Percentiles rank a stretch among this genome's conserved stretches.
phyloP scores from a whole-genome alignment of 1,140 invertebrate species.

The Platyscapa corneri region DNA sequence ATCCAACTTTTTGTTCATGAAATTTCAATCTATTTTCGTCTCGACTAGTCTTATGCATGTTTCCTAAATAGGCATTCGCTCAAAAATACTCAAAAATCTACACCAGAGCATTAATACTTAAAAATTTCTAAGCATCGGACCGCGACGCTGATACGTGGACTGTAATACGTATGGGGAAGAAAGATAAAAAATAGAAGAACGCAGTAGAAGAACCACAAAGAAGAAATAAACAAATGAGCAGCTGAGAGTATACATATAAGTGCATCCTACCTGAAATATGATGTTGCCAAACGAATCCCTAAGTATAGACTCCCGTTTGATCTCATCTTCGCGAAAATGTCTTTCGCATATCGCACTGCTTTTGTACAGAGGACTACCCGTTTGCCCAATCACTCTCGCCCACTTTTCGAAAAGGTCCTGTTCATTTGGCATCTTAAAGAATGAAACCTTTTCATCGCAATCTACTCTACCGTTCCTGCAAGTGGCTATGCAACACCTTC shows the following conservation, averaged over 20 bases:
- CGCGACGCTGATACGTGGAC: too few relatives aligned
- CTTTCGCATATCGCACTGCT: constrained; percentile 32
- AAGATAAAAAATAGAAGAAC: too few relatives aligned
- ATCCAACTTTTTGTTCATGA: background rate
- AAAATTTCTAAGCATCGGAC: background rate
- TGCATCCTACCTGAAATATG: constrained; percentile 24
- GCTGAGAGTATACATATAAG: too few relatives aligned
- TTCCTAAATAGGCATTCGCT: constrained; percentile 25
- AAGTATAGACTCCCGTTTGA: constrained; percentile 4
- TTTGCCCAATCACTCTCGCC: background rate
- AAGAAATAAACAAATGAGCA: too few relatives aligned
- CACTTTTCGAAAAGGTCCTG: constrained; percentile 20
- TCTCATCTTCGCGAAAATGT: constrained; percentile 32
- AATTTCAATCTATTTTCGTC: constrained; percentile 2
- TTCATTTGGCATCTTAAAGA: constrained; percentile 40
- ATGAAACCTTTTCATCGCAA: constrained; percentile 26
- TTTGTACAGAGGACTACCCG: background rate
- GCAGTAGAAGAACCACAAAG: too few relatives aligned
- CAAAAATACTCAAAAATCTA: constrained; percentile 12
- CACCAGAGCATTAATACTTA: background rate
- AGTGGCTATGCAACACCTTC: constrained; percentile 34
- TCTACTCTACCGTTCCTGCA: constrained; percentile 20
- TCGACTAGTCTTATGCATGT: background rate
- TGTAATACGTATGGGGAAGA: too few relatives aligned
- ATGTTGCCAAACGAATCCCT: constrained; percentile 35